These are phyloP conservation scores for Hydropsyche betteni DNA, from an alignment of 2,888 invertebrate genomes.

Conservation along the genomic window DNA sequence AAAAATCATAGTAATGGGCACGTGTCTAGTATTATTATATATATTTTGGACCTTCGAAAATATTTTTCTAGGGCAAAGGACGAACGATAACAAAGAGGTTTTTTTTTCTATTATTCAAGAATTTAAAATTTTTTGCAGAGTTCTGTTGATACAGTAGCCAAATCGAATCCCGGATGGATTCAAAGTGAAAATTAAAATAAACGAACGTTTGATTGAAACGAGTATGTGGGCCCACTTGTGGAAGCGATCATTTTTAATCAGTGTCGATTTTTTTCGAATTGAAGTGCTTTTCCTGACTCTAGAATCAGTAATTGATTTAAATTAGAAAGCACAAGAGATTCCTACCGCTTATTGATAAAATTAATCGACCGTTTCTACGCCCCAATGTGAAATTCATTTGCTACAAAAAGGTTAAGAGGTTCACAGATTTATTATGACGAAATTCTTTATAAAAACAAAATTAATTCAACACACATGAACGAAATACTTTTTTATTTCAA, in stretches of 20 bases:
- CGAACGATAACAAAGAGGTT: conserved; percentile 10
- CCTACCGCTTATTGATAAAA: background rate
- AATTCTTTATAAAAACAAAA: background rate
- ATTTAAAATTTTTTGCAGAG: background rate
- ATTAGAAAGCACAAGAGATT: conserved; percentile 12
- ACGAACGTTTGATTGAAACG: conserved; percentile 1
- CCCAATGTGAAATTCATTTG: no score
- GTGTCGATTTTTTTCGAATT: background rate
- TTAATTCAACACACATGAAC: background rate
- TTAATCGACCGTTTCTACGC: no score
- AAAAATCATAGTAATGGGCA: conserved; percentile 34
- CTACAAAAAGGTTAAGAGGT: no score
- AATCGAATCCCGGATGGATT: background rate
- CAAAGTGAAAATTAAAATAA: conserved; percentile 9
- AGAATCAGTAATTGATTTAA: conserved; percentile 8
- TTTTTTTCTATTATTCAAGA: conserved; percentile 8
- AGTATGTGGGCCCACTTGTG: conserved; percentile 4
- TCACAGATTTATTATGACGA: no score
- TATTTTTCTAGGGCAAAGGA: conserved; percentile 35
- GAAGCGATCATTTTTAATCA: background rate
- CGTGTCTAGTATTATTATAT: conserved; percentile 31
- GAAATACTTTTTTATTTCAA: no score
- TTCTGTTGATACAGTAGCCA: background rate
- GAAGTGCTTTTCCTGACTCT: background rate
- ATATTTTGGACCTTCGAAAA: conserved; percentile 18